Base-by-base conservation (phyloP, 1,140 invertebrate genomes). In the Drosophila lowei region DNA sequence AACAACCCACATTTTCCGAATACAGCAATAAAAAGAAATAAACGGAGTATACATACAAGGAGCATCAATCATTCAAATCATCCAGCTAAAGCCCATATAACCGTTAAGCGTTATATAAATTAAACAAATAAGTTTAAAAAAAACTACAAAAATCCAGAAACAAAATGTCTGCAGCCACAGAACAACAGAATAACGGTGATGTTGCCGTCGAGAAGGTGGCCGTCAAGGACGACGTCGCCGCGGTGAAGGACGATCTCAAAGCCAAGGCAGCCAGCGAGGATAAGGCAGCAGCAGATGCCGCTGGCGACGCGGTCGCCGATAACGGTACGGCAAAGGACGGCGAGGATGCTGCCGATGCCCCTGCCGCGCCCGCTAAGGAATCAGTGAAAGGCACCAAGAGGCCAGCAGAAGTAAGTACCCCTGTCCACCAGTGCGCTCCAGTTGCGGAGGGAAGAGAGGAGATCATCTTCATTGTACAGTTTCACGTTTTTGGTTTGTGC, bases 141-240 rank as follows among this genome's bases (percentile, higher is more conserved):
- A 62, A 63, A 86, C 46, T 52, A 64, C 58, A 59, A 63, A 38
- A 52, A 66, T 30, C 72, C 73, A 79, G 38, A 30, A 62, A 66
- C 61, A 90, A 59, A 83, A 90, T 91, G 89, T 90, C 90, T 78
- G 90, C 90, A 66, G 90, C 86, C 72, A 90, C 90, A 89, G 90
- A 91, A 90, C 85, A 90, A 89, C 83, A 88, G 52, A 91, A 91
- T 72, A 91, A 91, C 72, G 90, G 90, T 43, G 89, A 90, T 85
- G 81, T 90, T 72, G 90, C 90, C 63, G 86, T 91, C 43, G 90
- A 91, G 79, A 91, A 91, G 75, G 90, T 90, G 44, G 83, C 85
- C 56, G 79, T 72, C 58, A 64, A 56, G 56, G 89, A 86, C 58
- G 80, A 84, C 64, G 78, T 80, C 7, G 52, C 74, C 43, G 59